Base-by-base conservation (phyloP, 1,140 invertebrate genomes). In the Andricus grossulariae region DNA sequence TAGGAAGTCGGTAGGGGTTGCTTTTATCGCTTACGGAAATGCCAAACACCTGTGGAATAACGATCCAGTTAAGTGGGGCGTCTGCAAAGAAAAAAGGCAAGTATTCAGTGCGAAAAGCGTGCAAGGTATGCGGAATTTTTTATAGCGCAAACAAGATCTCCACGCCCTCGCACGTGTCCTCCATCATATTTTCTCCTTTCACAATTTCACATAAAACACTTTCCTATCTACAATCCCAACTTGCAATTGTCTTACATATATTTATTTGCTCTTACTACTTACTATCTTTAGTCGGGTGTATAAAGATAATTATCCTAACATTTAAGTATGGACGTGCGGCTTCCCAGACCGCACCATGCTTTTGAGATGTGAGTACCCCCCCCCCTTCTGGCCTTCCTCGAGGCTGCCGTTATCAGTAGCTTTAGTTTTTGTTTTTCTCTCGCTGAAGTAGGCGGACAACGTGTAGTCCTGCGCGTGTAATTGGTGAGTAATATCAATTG, bases 1-100 rank as follows among this genome's bases (percentile, higher is more conserved):
- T 84, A 85, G 86, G 84, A 87, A 85, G 87, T 87, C 84, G 83
- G 80, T 80, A 84, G 88, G 88, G 88, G 86, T 88, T 82, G 89
- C 88, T 89, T 91, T 90, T 89, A 89, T 90, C 89, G 89, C 88
- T 90, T 87, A 91, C 89, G 88, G 89, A 90, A 91, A 89, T 90
- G 88, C 88, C 90, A 91, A 90, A 91, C 90, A 91, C 90, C 90
- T 91, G 90, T 91, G 89, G 90, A 91, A 89, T 91, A 89, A 90
- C 88, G 86, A 88, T 88, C 84, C 86, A 86, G 84, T 88, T 88
- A 90, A 90, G 89, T 90, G 87, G 86, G 89, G 87, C 86, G 87
- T 88, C 88, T 86, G 84, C 82, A 85, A 90, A 89, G 87, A 87
- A 90, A 90, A 90, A 91, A 87, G 88, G 76, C 82, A 82, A 83